A percentile compares a stretch with the other conserved stretches of the same genome.
phyloP scores from a whole-genome alignment of 1,140 invertebrate species.

The Leptestheria dahalacensis region DNA sequence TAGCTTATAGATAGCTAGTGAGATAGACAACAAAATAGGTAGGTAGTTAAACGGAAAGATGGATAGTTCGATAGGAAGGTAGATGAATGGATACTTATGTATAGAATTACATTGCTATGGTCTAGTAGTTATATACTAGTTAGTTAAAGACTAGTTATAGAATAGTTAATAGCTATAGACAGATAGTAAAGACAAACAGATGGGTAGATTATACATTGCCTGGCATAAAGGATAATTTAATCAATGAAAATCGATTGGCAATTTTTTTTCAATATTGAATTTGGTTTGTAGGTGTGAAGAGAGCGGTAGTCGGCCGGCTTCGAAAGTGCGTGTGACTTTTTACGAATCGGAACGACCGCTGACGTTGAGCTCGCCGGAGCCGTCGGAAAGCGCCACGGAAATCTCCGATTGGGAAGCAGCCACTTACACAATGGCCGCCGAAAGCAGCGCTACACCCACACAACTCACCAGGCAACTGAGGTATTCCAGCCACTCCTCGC shows the following conservation, averaged over 20 bases:
- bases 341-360: conserved; percentile 58
- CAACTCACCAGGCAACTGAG: conserved; percentile 39
- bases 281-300: conserved; percentile 21
- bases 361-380: conserved; percentile 45
- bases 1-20: too few species aligned
- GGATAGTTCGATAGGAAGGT: too few species aligned
- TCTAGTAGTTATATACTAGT: too few species aligned
- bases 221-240: neutral
- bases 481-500: too few species aligned
- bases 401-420: conserved; percentile 8
- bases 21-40: too few species aligned
- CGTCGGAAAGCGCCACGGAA: conserved; percentile 23
- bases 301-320: conserved; percentile 25
- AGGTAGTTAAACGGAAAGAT: too few species aligned
- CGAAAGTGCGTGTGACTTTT: conserved; percentile 53
- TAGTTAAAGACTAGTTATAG: too few species aligned
- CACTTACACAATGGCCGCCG: conserved; percentile 24
- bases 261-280: neutral
- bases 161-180: too few species aligned
- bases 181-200: too few species aligned
- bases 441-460: conserved; percentile 30
- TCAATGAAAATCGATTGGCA: too few species aligned
- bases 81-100: too few species aligned
- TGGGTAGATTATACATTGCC: neutral
- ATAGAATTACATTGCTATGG: too few species aligned